phyloP scores from a whole-genome alignment of 2,113 vertebrate genomes.

The Cynopterus brachyotis region DNA sequence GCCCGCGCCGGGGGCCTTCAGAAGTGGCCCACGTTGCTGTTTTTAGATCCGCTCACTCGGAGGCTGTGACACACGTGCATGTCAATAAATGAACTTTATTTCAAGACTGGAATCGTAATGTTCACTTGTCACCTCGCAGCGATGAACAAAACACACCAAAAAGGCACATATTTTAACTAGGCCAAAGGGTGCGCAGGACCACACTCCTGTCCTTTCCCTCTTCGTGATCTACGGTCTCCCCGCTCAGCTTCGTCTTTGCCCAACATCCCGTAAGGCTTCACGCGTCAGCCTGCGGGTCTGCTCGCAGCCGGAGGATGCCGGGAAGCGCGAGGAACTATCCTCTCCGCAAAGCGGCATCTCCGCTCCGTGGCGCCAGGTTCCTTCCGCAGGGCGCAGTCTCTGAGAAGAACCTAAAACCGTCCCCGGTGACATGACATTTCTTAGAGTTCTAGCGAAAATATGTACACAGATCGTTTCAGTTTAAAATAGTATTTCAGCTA shows the following conservation, averaged over 20 bases:
- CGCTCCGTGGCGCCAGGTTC: constrained; percentile 39
- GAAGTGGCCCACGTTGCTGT: constrained; percentile 59
- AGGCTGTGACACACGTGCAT: constrained; percentile 57
- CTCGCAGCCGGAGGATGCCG: not conserved
- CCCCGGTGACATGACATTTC: constrained; percentile 53
- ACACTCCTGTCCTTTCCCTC: not conserved
- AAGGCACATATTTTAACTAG: constrained; percentile 71
- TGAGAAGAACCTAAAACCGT: constrained; percentile 59
- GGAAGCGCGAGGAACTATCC: constrained; percentile 13
- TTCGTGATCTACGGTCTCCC: not conserved
- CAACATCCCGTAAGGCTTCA: not conserved
- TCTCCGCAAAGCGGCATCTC: constrained; percentile 50
- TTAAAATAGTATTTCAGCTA: constrained; percentile 60
- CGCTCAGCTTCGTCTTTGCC: not conserved
- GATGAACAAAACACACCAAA: constrained; percentile 57
- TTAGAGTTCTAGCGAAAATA: constrained; percentile 31
- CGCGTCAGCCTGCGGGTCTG: not conserved
- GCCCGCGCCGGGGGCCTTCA: not conserved
- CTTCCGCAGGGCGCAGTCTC: constrained; percentile 21
- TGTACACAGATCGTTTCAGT: constrained; percentile 59
- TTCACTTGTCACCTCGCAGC: constrained; percentile 45
- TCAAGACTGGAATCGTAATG: constrained; percentile 50
- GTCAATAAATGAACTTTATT: constrained; percentile 78
- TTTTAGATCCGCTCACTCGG: constrained; percentile 36
- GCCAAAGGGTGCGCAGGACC: constrained; percentile 29